Conservation (phyloP, 2,113 vertebrate genomes). For the Castor canadensis region DNA sequence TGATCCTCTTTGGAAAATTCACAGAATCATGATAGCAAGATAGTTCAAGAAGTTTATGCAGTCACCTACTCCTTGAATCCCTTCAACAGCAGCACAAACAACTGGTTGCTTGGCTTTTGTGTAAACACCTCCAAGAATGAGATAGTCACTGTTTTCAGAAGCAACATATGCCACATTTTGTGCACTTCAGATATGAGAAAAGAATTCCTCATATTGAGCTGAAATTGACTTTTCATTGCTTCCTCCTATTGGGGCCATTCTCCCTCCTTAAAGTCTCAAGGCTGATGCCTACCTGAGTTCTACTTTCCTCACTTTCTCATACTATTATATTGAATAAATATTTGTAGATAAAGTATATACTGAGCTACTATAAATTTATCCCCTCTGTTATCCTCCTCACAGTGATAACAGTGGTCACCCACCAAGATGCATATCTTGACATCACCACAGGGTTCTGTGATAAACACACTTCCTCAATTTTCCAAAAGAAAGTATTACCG, state of each 20-base stretch:
- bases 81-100: not conserved
- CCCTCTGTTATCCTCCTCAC: not conserved
- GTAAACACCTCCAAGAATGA: not conserved
- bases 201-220: not conserved
- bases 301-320: not conserved
- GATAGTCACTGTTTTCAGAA: not conserved
- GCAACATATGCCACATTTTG: not conserved
- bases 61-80: not conserved
- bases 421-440: not conserved
- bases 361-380: not conserved
- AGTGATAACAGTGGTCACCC: not conserved
- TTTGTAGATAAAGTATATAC: not conserved
- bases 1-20: constrained; percentile 28
- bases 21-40: not conserved
- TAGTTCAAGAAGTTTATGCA: not conserved
- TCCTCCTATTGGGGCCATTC: not conserved
- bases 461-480: not conserved
- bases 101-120: not conserved
- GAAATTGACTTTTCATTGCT: not conserved
- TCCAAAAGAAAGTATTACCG: not conserved
- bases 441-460: not conserved
- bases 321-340: not conserved
- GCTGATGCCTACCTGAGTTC: not conserved
- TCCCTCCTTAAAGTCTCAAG: not conserved
- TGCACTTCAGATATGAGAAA: not conserved